A percentile compares a stretch with the other conserved stretches of the same genome.
phyloP scores from a whole-genome alignment of 2,113 vertebrate genomes.

The Sciurus niger region DNA sequence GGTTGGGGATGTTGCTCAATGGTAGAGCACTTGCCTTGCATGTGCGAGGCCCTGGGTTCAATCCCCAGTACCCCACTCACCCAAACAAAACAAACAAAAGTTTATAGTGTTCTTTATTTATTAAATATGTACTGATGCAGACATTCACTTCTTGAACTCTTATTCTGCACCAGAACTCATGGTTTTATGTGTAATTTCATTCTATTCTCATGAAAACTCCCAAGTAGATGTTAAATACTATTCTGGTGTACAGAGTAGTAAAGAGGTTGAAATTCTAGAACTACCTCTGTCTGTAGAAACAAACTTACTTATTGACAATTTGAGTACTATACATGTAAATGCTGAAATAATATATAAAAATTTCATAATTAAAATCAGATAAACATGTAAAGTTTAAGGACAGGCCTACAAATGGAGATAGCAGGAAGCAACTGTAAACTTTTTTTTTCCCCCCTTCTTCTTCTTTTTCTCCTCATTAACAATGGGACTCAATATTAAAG shows the following conservation, averaged over 20 bases:
- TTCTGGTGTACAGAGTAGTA: background rate
- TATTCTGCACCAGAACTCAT: background rate
- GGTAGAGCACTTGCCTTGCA: background rate
- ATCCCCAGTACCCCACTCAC: background rate
- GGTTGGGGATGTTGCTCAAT: background rate
- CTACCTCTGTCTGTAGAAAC: background rate
- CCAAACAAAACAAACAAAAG: background rate
- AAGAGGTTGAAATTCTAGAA: background rate
- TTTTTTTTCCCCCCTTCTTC: background rate
- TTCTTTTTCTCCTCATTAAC: background rate
- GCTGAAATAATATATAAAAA: background rate
- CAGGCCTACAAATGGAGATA: background rate
- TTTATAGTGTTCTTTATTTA: background rate
- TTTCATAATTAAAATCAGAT: background rate
- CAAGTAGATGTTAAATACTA: background rate
- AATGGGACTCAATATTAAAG: background rate
- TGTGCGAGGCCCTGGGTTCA: background rate
- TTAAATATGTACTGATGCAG: background rate
- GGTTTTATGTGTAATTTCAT: background rate
- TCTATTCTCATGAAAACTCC: background rate
- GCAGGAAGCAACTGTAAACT: background rate
- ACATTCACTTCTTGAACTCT: background rate
- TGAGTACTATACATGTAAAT: background rate
- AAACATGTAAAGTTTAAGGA: background rate
- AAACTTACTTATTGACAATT: background rate